These are phyloP conservation scores for Drosophila bipectinata DNA, from an alignment of 1,140 invertebrate species.

Conservation along the genomic window DNA sequence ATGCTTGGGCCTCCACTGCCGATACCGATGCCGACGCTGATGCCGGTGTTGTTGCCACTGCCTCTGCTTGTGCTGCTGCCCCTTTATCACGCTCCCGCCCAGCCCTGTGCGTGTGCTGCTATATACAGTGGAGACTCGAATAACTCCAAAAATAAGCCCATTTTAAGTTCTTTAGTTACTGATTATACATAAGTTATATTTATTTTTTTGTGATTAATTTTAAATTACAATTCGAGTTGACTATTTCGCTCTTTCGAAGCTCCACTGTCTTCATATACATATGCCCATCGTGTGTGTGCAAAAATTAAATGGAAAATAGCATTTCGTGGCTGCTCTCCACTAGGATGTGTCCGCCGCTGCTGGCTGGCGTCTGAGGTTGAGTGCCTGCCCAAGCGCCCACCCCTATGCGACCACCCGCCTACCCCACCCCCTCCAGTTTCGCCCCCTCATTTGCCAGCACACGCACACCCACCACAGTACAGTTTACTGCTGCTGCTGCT, in stretches of 20 bases:
- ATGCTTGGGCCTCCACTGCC: slow-evolving; percentile 50
- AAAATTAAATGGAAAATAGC: slow-evolving; percentile 78
- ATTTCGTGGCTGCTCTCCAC: slow-evolving; percentile 50
- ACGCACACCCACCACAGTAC: slow-evolving; percentile 26
- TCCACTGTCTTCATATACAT: slow-evolving; percentile 20
- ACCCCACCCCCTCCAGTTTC: neutral
- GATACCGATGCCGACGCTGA: slow-evolving; percentile 1
- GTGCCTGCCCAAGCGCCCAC: slow-evolving; percentile 28
- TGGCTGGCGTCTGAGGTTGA: slow-evolving; percentile 50
- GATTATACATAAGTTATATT: neutral
- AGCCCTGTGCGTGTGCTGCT: slow-evolving; percentile 43
- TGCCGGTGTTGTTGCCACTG: slow-evolving; percentile 3
- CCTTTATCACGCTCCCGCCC: slow-evolving; percentile 19
- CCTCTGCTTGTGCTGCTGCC: slow-evolving; percentile 16
- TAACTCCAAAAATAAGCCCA: neutral
- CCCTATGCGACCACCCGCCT: neutral
- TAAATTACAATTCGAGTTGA: too few species aligned
- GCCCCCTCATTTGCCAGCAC: slow-evolving; percentile 18
- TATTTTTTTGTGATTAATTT: neutral
- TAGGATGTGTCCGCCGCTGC: slow-evolving; percentile 62
- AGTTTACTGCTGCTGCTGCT: slow-evolving; percentile 26
- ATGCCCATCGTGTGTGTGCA: slow-evolving; percentile 54
- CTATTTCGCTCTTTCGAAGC: too few species aligned
- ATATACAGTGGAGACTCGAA: slow-evolving; percentile 7
- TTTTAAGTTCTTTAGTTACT: neutral